These are phyloP conservation scores for Petrolisthes cinctipes DNA, from an alignment of 2,888 invertebrate species.

Conservation along the genomic window DNA sequence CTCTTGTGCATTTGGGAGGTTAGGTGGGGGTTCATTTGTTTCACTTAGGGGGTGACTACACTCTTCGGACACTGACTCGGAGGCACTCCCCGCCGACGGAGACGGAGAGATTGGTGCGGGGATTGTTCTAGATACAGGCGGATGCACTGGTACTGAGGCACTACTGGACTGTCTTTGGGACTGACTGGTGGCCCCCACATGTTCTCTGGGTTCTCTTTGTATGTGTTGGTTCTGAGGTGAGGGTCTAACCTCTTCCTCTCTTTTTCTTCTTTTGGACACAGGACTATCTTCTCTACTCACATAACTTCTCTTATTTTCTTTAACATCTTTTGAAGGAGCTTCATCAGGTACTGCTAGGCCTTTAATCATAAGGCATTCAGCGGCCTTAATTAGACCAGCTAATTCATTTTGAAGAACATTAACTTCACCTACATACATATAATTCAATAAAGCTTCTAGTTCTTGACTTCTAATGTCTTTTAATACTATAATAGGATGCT, in stretches of 20 bases:
- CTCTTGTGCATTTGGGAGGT: constrained; percentile 46
- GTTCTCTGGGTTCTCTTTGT: constrained; percentile 38
- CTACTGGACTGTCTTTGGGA: constrained; percentile 56
- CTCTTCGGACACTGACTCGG: constrained; percentile 52
- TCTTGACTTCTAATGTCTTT: constrained; percentile 64
- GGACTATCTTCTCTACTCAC: constrained; percentile 46
- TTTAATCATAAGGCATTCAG: constrained; percentile 64
- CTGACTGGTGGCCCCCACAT: not conserved
- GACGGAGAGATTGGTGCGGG: constrained; percentile 44
- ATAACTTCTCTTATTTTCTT: constrained; percentile 49
- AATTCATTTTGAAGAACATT: constrained; percentile 65
- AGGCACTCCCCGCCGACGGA: constrained; percentile 48
- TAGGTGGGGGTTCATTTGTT: constrained; percentile 18
- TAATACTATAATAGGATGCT: constrained; percentile 64
- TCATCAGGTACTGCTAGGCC: constrained; percentile 64
- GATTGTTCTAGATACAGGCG: constrained; percentile 33
- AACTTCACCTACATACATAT: constrained; percentile 65
- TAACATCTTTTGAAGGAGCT: constrained; percentile 48
- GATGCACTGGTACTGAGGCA: constrained; percentile 49
- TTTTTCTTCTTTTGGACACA: constrained; percentile 49
- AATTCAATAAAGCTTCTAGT: constrained; percentile 62
- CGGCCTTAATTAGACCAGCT: constrained; percentile 63
- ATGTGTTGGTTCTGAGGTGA: constrained; percentile 37
- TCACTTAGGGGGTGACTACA: constrained; percentile 50
- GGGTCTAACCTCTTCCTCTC: constrained; percentile 23